Conservation (phyloP, 53 echinoderm and acorn worm species). For the Apostichopus leukothele region DNA sequence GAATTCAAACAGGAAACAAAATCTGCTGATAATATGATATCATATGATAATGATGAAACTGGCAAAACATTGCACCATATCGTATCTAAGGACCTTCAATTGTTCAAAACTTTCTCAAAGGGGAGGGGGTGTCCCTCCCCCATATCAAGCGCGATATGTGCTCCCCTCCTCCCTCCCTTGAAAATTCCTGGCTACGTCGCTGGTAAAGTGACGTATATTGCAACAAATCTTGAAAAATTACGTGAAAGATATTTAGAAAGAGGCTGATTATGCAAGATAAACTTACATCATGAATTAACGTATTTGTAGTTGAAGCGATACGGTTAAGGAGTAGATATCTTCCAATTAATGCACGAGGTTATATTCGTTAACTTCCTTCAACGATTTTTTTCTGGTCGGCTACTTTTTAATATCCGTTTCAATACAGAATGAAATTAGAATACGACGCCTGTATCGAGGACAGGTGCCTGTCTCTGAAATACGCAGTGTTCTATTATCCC, state of each 20-base stretch:
- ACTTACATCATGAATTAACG: neutral
- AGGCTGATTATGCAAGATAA: neutral
- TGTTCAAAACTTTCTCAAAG: too few relatives aligned
- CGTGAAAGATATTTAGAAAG: neutral
- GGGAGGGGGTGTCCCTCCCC: too few relatives aligned
- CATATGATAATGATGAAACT: too few relatives aligned
- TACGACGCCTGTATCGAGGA: conserved; percentile 2
- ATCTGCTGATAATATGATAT: too few relatives aligned
- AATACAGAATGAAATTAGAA: neutral
- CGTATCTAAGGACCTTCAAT: neutral
- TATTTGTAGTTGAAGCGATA: neutral
- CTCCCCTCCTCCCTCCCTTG: too few relatives aligned
- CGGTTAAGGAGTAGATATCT: neutral
- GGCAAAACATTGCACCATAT: neutral
- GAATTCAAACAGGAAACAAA: too few relatives aligned
- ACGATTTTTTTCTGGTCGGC: conserved; percentile 17
- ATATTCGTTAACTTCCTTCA: neutral
- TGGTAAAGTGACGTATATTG: too few relatives aligned
- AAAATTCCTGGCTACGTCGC: too few relatives aligned
- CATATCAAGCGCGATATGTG: too few relatives aligned
- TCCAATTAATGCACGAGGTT: neutral
- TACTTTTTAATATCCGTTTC: conserved; percentile 30
- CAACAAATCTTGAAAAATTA: neutral
- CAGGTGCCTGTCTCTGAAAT: conserved; percentile 14
- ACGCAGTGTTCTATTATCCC: neutral